Evolutionary conservation across 2,888 invertebrate species (phyloP).

Genomic region (Cylloceria caligata): DNA sequence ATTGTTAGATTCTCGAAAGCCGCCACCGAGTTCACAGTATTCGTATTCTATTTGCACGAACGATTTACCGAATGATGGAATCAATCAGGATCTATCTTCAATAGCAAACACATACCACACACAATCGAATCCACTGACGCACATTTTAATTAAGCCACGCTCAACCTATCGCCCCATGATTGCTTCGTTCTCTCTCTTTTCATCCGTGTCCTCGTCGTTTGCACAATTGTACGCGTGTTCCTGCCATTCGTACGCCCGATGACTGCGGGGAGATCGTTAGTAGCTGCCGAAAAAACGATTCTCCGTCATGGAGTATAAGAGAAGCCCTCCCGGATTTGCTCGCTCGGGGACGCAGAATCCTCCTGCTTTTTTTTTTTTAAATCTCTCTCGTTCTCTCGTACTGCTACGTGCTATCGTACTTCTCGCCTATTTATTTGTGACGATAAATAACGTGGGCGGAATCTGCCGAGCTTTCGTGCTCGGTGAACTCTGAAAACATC

Average conservation of each 20-base stretch:
- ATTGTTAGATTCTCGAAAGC: slow-evolving; percentile 13
- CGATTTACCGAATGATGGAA: slow-evolving; percentile 49
- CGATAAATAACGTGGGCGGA: slow-evolving; percentile 57
- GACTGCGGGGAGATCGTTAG: slow-evolving; percentile 13
- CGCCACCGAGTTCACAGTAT: not conserved
- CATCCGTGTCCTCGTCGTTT: not conserved
- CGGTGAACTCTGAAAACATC: slow-evolving; percentile 56
- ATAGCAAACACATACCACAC: slow-evolving; percentile 33
- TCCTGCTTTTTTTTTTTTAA: slow-evolving; percentile 8
- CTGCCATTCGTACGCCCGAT: no score
- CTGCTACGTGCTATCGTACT: slow-evolving; percentile 3
- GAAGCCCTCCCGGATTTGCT: slow-evolving; percentile 30
- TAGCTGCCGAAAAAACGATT: slow-evolving; percentile 47
- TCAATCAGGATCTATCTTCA: slow-evolving; percentile 50
- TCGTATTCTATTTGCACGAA: slow-evolving; percentile 44
- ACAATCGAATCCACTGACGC: slow-evolving; percentile 24
- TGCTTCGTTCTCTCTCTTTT: not conserved
- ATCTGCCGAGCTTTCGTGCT: slow-evolving; percentile 46
- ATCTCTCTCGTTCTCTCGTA: slow-evolving; percentile 11
- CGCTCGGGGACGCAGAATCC: slow-evolving; percentile 9
- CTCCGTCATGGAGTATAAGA: slow-evolving; percentile 25
- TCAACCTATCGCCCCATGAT: not conserved
- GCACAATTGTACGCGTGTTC: not conserved
- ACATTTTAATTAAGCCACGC: slow-evolving; percentile 48
- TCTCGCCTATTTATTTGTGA: slow-evolving; percentile 32